Evolutionary conservation across 2,113 vertebrate species (phyloP).

Genomic region (Cryptomyrus ogoouensis): DNA sequence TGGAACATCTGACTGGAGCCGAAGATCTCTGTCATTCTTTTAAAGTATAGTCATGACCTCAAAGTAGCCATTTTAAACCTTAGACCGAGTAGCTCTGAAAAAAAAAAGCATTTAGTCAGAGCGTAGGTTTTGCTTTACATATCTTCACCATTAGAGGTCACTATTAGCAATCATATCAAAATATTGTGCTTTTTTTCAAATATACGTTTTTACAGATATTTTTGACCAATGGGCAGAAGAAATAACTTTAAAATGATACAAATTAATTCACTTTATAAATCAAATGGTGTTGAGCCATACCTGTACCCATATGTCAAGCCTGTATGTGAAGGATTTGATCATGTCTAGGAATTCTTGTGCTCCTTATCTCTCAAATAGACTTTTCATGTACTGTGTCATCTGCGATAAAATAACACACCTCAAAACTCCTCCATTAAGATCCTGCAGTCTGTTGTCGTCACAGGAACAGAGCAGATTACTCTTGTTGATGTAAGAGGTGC

Average conservation of each 20-base stretch:
- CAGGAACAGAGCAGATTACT: neutral
- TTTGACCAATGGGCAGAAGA: neutral
- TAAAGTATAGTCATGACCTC: neutral
- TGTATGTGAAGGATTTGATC: neutral
- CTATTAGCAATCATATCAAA: neutral
- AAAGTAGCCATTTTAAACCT: neutral
- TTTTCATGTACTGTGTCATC: neutral
- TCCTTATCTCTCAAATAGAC: neutral
- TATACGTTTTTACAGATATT: neutral
- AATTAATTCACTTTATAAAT: neutral
- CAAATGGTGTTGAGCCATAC: neutral
- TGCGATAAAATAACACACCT: neutral
- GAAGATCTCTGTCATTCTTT: neutral
- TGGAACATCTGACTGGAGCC: neutral
- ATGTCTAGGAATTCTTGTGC: neutral
- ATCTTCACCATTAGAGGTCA: constrained; percentile 5
- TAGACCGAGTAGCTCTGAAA: neutral
- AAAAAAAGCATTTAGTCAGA: neutral
- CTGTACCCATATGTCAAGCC: neutral
- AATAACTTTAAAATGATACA: neutral
- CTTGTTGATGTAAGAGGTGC: neutral
- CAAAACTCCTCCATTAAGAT: neutral
- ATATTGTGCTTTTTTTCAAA: neutral
- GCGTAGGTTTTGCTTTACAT: neutral
- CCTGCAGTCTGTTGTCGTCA: neutral